A percentile compares a stretch with the other conserved stretches of the same genome.
Conservation (phyloP, 1,140 invertebrate species). For the Stegodyphus mimosarum region DNA sequence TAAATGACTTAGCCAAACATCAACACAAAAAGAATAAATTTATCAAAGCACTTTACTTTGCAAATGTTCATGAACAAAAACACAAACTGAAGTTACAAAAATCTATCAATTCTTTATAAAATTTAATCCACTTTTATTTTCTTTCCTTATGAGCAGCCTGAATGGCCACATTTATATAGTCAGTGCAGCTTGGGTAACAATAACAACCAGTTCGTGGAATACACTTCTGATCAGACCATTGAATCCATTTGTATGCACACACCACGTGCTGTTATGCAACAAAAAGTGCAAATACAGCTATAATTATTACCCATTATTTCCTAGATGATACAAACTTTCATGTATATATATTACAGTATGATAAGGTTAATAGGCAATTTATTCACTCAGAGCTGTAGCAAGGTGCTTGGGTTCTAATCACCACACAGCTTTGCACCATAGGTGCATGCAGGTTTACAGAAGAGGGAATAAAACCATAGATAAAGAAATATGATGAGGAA, state of each 20-base stretch:
- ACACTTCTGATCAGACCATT: conserved; percentile 8
- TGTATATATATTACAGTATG: conserved; percentile 52
- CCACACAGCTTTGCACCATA: conserved; percentile 11
- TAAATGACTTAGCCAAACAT: conserved; percentile 56
- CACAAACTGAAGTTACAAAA: conserved; percentile 17
- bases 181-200: conserved; percentile 8
- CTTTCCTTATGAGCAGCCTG: conserved; percentile 21
- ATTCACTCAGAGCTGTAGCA: conserved; percentile 44
- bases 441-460: conserved; percentile 25
- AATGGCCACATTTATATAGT: conserved; percentile 9
- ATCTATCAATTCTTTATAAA: conserved; percentile 15
- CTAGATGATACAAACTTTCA: conserved; percentile 47
- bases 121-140: conserved; percentile 14
- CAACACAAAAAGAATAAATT: conserved; percentile 29
- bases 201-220: conserved; percentile 42
- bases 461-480: conserved; percentile 39
- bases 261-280: conserved; percentile 47
- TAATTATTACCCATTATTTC: conserved; percentile 36
- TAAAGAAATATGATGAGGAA: conserved; percentile 34
- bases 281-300: conserved; percentile 52
- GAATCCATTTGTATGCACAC: conserved; percentile 18
- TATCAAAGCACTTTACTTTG: conserved; percentile 12
- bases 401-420: conserved; percentile 35
- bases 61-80: conserved; percentile 13
- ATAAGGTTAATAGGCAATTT: conserved; percentile 52